Evolutionary conservation across 2,797 vertebrate species (phyloP).

Genomic region (Epinephelus coioides): DNA sequence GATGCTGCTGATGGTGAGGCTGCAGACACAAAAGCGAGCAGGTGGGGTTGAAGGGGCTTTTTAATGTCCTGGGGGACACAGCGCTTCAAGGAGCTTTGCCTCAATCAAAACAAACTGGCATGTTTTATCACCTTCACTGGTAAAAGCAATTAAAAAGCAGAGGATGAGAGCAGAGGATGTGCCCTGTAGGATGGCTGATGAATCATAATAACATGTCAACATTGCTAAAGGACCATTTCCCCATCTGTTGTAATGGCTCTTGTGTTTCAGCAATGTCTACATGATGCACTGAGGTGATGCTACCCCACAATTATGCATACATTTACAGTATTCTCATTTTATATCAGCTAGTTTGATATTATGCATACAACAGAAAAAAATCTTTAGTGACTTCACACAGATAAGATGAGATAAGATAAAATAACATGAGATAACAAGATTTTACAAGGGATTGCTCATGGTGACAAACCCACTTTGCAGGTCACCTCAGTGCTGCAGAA

Average conservation of each 20-base stretch:
- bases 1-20: slow-evolving; percentile 31
- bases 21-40: slow-evolving; percentile 37
- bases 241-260: slow-evolving; percentile 6
- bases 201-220: slow-evolving; percentile 2
- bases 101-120: slow-evolving; percentile 36
- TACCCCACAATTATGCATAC: neutral
- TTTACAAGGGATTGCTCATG: neutral
- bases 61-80: slow-evolving; percentile 36
- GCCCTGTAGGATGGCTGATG: slow-evolving; percentile 19
- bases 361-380: neutral
- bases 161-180: slow-evolving; percentile 24
- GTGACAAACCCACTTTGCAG: neutral
- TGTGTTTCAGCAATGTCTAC: neutral
- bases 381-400: neutral
- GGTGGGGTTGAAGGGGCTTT: slow-evolving; percentile 45
- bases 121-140: slow-evolving; percentile 35
- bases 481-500: no score
- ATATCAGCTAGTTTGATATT: neutral
- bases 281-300: slow-evolving; percentile 1
- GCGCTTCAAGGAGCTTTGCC: slow-evolving; percentile 33
- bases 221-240: neutral
- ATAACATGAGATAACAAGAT: slow-evolving; percentile 11
- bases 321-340: neutral
- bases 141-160: slow-evolving; percentile 54
- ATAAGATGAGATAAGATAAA: slow-evolving; percentile 5